Evolutionary conservation across 2,797 vertebrate species (phyloP), one percentile per base, ranked within the genome.

Genomic region (Benthosema pterotum): DNA sequence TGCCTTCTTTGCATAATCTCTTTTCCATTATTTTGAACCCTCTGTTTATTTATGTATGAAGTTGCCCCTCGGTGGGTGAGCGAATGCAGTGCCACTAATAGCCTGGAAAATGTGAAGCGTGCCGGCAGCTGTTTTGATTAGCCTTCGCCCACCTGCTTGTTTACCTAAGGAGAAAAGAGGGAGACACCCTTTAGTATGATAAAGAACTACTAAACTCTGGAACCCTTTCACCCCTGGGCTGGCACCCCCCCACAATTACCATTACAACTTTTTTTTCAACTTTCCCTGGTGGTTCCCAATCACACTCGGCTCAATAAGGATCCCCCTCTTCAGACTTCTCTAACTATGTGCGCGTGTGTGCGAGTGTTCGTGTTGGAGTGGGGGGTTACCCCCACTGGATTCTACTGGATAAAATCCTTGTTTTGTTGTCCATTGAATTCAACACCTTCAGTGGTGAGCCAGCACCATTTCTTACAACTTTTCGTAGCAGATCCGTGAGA

Each of bases 111-210:
- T 83, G 84, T 83, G 60, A 78, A 75, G 53, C 77, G 75, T 87
- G 84, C 75, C 28, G 63, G 64, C 65, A 65, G 75, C 67, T 88
- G 88, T 88, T 86, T 86, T 61, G 68, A 82, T 38, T 82, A 81
- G 82, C 67, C 65, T 65, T 78, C 60, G 71, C 80, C 86, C 86
- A 89, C 89, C 85, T 88, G 90, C 62, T 72, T 88, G 86, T 89
- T 86, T 81, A 82, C 82, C 65, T 65, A 60, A 55, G 59, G 59
- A 18, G 32, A 49, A 16, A 38, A 4, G 49, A 22, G 57, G 11
- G 57, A 8, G 46, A 12, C 22, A n/a, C 12, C 42, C 18, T 19
- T 69, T 45, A 58, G 60, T 45, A 55, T 19, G 46, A 38, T 38
- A 38, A 38, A 38, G 32, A 38, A 38, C 32, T 38, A 38, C 32